Base-by-base conservation (phyloP, 2,888 invertebrate genomes). In the Tetramorium bicarinatum region DNA sequence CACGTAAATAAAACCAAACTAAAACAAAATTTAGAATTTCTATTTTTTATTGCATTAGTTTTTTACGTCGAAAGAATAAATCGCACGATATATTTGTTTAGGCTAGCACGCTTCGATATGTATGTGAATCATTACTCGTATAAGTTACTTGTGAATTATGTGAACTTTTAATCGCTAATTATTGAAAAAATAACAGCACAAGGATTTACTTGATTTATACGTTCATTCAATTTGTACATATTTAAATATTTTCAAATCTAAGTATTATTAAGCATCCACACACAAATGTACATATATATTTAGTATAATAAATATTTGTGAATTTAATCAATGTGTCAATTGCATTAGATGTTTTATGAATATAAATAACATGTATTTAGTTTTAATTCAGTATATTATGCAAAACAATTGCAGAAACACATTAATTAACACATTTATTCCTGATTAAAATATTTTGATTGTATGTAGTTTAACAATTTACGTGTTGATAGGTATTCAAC, bases 391-490 rank as follows among this genome's bases (percentile, higher is more conserved):
- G 15, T 44, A 15, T 44, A n/a, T 21, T 64, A 41, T 21, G 11
- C 3, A 0, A 7, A 25, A 15, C 3, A 3, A 44, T 64, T 64
- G 8, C 41, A 25, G 15, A 25, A 66, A 3, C 21, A 34, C 29
- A 34, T 34, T 9, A 25, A 66, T 66, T 66, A 29, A 69, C 0
- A 18, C 18, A 38, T 59, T 25, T 38, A 18, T 38, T 7, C 21
- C 7, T n/a, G 4, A 66, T 66, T 18, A n/a, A 77, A 66, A 54
- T 44, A 29, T 54, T 54, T 54, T 54, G 3, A 21, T 54, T 54
- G 44, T 34, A 4, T 34, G 29, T 34, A 34, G 7, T n/a, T 54
- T 9, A 47, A 54, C 8, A 13, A 41, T 49, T 66, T 11, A 7
- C 18, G 15, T 6, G 0, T 18, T 41, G 2, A 76, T 15, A 44